phyloP scores from a whole-genome alignment of 2,888 invertebrate species.

The Ophion obscuratus region DNA sequence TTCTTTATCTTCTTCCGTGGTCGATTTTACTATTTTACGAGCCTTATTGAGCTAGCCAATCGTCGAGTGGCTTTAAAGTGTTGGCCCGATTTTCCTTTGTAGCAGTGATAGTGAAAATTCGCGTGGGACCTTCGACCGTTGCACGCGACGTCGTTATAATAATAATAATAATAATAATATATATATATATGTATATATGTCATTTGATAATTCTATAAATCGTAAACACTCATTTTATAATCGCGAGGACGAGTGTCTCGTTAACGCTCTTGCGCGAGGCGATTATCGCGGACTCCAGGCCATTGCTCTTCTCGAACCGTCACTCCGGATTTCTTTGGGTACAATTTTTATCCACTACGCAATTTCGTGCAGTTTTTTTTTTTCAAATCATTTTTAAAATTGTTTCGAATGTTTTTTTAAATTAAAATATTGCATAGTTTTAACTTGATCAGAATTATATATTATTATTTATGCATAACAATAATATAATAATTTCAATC shows the following conservation, averaged over 20 bases:
- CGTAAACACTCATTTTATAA: constrained; percentile 35
- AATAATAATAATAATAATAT: constrained; percentile 18
- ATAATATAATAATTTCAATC: too few species aligned
- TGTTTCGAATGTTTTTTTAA: neutral
- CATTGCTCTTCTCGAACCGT: neutral
- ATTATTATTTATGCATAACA: too few species aligned
- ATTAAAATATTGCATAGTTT: too few species aligned
- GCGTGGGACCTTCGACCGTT: constrained; percentile 53
- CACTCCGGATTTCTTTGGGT: neutral
- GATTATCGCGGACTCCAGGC: neutral
- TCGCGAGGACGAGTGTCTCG: constrained; percentile 24
- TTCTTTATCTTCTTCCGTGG: neutral
- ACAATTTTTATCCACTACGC: neutral
- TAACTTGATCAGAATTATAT: too few species aligned
- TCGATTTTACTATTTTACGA: constrained; percentile 36
- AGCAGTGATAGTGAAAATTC: constrained; percentile 16
- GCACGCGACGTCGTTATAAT: constrained; percentile 30
- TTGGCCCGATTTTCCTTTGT: constrained; percentile 53
- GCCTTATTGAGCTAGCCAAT: constrained; percentile 63
- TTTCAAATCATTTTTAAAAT: neutral
- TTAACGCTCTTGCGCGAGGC: neutral
- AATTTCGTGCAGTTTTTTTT: neutral
- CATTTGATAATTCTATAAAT: constrained; percentile 39
- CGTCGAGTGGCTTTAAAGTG: constrained; percentile 57
- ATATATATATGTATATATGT: neutral